Evolutionary conservation across 2,888 invertebrate genomes (phyloP).

Genomic region (Drosophila melanosoma): DNA sequence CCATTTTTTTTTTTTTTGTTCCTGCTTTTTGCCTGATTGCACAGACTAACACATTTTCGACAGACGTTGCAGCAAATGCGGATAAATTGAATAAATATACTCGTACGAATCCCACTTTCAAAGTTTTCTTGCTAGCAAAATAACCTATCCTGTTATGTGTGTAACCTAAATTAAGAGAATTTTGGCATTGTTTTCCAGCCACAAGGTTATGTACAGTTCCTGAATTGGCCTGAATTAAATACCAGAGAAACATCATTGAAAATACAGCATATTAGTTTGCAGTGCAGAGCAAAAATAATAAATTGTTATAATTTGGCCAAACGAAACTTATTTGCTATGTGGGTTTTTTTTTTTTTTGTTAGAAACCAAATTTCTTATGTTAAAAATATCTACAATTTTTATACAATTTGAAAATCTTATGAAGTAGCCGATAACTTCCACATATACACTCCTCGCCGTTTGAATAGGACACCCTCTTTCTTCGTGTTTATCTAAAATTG

Average conservation of each 20-base stretch:
- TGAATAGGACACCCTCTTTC: not conserved
- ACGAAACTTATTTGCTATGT: not conserved
- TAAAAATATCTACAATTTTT: not conserved
- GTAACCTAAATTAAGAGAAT: not conserved
- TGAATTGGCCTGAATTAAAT: not conserved
- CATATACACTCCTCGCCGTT: not conserved
- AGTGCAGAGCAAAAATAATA: not conserved
- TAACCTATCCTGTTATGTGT: not conserved
- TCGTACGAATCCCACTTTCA: not conserved
- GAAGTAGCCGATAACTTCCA: not conserved
- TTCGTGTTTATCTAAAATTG: not conserved
- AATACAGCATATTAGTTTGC: not conserved
- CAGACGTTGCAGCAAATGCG: constrained; percentile 21
- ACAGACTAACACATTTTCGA: constrained; percentile 55
- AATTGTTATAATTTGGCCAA: not conserved
- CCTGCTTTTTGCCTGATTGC: constrained; percentile 53
- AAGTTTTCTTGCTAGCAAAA: not conserved
- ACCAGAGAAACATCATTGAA: not conserved
- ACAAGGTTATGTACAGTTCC: not conserved
- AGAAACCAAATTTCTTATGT: not conserved
- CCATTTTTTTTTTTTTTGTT: not conserved
- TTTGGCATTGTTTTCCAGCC: not conserved
- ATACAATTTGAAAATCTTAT: not conserved
- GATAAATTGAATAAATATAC: constrained; percentile 59
- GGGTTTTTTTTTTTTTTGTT: not conserved